Evolutionary conservation across 1,140 invertebrate species (phyloP).

Genomic region (Zaprionus davidi): DNA sequence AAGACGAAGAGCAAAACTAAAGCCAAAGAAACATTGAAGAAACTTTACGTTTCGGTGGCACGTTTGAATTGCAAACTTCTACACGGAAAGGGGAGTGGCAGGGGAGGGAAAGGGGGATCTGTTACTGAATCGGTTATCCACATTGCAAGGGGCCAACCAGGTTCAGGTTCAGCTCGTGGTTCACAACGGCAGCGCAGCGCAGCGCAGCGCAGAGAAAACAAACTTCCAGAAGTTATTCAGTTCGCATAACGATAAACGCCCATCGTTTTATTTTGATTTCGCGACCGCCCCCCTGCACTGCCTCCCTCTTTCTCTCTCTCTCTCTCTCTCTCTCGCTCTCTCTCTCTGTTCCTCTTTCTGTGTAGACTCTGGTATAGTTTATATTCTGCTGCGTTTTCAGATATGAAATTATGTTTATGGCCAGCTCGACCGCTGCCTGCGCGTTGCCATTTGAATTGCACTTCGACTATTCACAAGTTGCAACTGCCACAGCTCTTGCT

Average conservation of each 20-base stretch:
- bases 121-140: constrained; percentile 37
- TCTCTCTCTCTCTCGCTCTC: neutral
- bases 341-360: constrained; percentile 4
- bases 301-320: no score
- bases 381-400: constrained; percentile 71
- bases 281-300: constrained; percentile 44
- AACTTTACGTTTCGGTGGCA: constrained; percentile 54
- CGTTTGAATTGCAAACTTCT: constrained; percentile 50
- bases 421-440: constrained; percentile 38
- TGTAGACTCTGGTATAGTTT: constrained; percentile 51
- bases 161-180: constrained; percentile 30
- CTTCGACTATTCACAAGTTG: constrained; percentile 73
- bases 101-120: neutral
- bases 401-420: constrained; percentile 81
- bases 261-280: constrained; percentile 79
- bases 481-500: constrained; percentile 55
- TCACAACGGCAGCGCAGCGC: constrained; percentile 10
- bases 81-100: neutral
- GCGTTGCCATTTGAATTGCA: constrained; percentile 69
- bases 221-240: constrained; percentile 82
- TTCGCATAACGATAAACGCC: constrained; percentile 81
- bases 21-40: constrained; percentile 39
- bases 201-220: constrained; percentile 58
- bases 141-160: constrained; percentile 44
- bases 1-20: constrained; percentile 31